These are phyloP conservation scores for Catagonus wagneri DNA, from an alignment of 2,113 vertebrate species.

Conservation along the genomic window DNA sequence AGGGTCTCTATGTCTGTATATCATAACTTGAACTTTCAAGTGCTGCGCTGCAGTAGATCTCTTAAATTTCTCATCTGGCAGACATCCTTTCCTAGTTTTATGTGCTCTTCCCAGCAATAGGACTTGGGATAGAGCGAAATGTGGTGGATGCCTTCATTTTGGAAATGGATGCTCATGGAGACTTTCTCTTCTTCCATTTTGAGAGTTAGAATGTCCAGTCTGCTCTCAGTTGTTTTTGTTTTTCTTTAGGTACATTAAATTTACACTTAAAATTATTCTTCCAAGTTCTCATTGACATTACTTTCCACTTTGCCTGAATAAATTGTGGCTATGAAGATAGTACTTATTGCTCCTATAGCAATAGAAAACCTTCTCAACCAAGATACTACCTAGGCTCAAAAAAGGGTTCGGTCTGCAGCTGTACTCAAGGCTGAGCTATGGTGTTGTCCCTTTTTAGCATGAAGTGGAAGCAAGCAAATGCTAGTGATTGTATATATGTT, in stretches of 20 bases:
- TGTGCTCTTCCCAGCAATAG: background rate
- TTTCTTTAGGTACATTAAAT: slow-evolving; percentile 50
- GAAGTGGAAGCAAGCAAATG: background rate
- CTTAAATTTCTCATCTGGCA: background rate
- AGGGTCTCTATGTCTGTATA: background rate
- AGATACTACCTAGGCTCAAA: background rate
- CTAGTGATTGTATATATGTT: background rate
- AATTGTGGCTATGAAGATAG: background rate
- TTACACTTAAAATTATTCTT: slow-evolving; percentile 44
- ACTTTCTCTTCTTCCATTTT: background rate
- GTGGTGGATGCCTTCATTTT: background rate
- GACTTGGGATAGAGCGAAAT: background rate
- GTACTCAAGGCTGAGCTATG: background rate
- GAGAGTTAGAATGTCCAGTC: background rate
- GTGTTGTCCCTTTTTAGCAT: background rate
- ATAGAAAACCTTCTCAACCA: slow-evolving; percentile 39
- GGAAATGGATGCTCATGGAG: background rate
- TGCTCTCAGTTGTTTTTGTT: background rate
- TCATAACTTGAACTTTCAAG: background rate
- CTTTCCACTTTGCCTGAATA: slow-evolving; percentile 37
- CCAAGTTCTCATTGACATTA: slow-evolving; percentile 20
- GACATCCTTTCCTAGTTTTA: background rate
- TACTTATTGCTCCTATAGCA: background rate
- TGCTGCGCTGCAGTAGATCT: background rate
- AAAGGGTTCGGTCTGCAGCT: background rate